A percentile compares a stretch with the other conserved stretches of the same genome.
phyloP scores from a whole-genome alignment of 2,113 vertebrate species.

The Laticauda laticaudata region DNA sequence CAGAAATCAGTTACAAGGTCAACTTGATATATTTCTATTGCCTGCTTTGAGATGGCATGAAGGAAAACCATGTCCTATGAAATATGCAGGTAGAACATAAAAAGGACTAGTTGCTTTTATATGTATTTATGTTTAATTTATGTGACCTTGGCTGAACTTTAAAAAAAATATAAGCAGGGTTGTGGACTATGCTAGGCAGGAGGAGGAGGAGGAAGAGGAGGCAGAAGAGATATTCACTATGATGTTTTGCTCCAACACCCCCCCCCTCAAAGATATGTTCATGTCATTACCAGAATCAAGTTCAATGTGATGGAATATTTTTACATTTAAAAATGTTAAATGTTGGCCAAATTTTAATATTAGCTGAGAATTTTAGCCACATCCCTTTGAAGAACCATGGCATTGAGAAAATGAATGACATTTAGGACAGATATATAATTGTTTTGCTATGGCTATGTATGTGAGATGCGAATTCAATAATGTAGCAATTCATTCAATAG shows the following conservation, averaged over 20 bases:
- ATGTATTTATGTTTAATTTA: not conserved
- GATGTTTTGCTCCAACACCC: not conserved
- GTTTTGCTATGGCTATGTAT: not conserved
- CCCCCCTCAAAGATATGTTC: not conserved
- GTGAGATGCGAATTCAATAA: not conserved
- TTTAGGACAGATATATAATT: fast-evolving
- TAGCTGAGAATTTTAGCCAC: not conserved
- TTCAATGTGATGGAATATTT: not conserved
- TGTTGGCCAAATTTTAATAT: not conserved
- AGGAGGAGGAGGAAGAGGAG: not conserved
- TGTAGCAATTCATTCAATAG: fast-evolving
- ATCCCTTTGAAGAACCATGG: not conserved
- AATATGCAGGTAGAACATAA: not conserved
- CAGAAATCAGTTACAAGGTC: not conserved
- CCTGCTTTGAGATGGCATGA: slow-evolving; percentile 2
- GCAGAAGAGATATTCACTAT: not conserved
- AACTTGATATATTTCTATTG: not conserved
- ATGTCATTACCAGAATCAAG: not conserved
- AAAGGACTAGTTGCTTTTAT: not conserved
- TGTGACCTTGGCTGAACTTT: not conserved
- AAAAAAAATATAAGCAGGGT: not conserved
- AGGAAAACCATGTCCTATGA: not conserved
- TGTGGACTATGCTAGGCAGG: not conserved
- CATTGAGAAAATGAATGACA: not conserved
- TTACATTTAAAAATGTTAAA: not conserved